Evolutionary conservation across 1,140 invertebrate species (phyloP), one percentile per base, ranked within the genome.

Genomic region (Belonocnema kinseyi): DNA sequence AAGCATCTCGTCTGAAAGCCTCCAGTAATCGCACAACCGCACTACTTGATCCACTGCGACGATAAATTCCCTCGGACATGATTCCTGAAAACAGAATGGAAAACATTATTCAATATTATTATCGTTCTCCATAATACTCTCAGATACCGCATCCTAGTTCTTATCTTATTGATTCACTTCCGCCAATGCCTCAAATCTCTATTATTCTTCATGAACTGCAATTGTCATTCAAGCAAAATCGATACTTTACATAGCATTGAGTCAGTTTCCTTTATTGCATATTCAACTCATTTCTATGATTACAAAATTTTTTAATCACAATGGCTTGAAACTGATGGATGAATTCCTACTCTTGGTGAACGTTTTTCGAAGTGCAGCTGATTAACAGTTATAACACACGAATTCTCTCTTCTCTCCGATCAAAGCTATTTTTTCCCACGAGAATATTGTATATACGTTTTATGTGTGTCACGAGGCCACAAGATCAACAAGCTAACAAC

Each of bases 31-130:
- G 94, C 1, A 94, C 93, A 53, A 97, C 94, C n/a, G 94, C 94
- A n/a, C 94, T 93, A 78, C 94, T 94, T 12, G 95, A 94, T 1
- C 96, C 97, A 51, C 94, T 95, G 54, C 94, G 93, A 21, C 97
- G 92, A 89, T 98, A 98, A 85, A 98, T 97, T 1, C 97, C 97
- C 89, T 96, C 95, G 11, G 95, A 93, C 91, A 97, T 93, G 84
- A 95, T 95, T 33, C 96, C 95, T 96, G 87, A 19, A 74, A 74
- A 76, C 75, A 61, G 74, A 80, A 14, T 75, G 33, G 71, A 53
- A 74, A 21, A 46, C 10, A 46, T 8, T 46, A 46, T 46, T 11
- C 7, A 66, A 77, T 19, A 53, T 58, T 50, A 78, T 53, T 71
- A 7, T 12, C 51, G 16, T 56, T 56, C 26, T 56, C 16, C 50